phyloP scores from a whole-genome alignment of 2,113 vertebrate species.

The Physeter macrocephalus region DNA sequence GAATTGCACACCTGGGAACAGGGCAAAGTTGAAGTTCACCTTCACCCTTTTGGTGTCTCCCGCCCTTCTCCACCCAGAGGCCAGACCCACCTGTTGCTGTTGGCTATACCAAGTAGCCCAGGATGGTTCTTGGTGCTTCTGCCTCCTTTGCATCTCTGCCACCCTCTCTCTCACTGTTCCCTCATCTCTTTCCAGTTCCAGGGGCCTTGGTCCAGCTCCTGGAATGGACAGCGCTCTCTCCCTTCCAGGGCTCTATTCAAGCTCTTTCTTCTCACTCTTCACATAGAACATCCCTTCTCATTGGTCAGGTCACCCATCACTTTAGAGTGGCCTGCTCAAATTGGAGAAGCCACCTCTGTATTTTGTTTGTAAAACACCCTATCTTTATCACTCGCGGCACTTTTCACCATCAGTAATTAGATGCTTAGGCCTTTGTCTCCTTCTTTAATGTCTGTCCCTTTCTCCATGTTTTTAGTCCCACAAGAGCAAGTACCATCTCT shows the following conservation, averaged over 20 bases:
- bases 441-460: not conserved
- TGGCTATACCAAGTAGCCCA: not conserved
- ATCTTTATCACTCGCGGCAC: too few species aligned
- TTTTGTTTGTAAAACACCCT: not conserved
- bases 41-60: not conserved
- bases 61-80: not conserved
- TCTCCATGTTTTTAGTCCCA: fast-evolving
- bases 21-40: not conserved
- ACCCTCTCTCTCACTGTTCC: too few species aligned
- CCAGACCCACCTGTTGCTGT: not conserved
- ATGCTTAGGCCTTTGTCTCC: not conserved
- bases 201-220: not conserved
- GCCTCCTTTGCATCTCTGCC: too few species aligned
- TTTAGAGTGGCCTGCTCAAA: not conserved
- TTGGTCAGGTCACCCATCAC: not conserved
- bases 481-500: not conserved
- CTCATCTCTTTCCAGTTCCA: fast-evolving
- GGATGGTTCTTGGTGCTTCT: not conserved
- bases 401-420: too few species aligned
- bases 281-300: not conserved
- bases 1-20: not conserved
- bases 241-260: fast-evolving
- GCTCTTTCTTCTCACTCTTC: not conserved
- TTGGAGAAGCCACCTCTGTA: not conserved
- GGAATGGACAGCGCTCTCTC: not conserved